Evolutionary conservation across 2,113 vertebrate genomes (phyloP), one percentile per base, ranked within the genome.

Genomic region (Ictalurus punctatus): DNA sequence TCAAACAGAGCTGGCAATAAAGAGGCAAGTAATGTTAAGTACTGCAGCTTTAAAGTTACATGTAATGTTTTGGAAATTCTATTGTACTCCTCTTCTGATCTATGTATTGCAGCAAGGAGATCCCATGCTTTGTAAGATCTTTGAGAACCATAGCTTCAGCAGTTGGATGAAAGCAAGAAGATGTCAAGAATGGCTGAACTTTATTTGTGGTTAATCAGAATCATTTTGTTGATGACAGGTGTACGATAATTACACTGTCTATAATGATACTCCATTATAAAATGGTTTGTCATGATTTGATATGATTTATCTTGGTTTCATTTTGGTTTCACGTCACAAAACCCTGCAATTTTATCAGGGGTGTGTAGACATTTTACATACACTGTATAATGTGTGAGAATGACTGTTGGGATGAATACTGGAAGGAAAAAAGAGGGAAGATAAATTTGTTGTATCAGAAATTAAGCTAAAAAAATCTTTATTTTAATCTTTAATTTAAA

Each of bases 41-140:
- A 48, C 48, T 48, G 48, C 48, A 48, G 48, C 48, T 65, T 65
- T n/a, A 4, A 30, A 14, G n/a, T 4, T 69, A 16, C 67, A 16
- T 69, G 30, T 30, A 69, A 69, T 69, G 67, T 69, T 69, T 69
- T 69, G n/a, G n/a, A 69, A 30, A 69, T 69, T 69, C n/a, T 67
- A n/a, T 67, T 67, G 25, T 67, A n/a, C 27, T n/a, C 63, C 63
- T n/a, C 12, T n/a, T 30, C 63, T 67, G 65, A 12, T 67, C 27
- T 4, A n/a, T 67, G n/a, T 12, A 12, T 12, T 67, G 27, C 9
- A 67, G 25, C 61, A 65, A 65, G 61, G 25, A n/a, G 65, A n/a
- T 10, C 27, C 27, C 65, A 67, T 67, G 65, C 27, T n/a, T n/a
- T n/a, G 65, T 67, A n/a, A n/a, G 65, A 14, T 27, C 27, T 67